Base-by-base conservation (phyloP, 2,797 vertebrate species). In the Chrosomus eos region DNA sequence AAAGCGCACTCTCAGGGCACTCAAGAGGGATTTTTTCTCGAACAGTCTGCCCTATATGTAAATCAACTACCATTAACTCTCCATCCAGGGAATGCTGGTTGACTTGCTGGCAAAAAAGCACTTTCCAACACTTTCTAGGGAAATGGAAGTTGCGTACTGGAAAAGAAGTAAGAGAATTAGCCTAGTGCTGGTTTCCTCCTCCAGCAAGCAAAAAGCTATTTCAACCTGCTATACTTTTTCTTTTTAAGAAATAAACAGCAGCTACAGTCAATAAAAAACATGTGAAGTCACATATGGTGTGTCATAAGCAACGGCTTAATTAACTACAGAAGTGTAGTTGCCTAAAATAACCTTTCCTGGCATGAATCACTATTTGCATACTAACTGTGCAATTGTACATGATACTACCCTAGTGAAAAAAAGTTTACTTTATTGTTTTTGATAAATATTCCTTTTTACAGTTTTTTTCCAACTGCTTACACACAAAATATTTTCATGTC, bases 21-120 rank as follows among this genome's bases (percentile, higher is more conserved):
- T 58, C 82, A 26, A 28, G 36, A 77, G 73, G 64, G 64, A 33
- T 70, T 26, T 70, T 33, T 83, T 83, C 62, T 33, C 33, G 0
- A 71, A 33, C 73, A 82, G 70, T 70, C 81, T 82, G 43, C 81
- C 81, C 66, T 60, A 73, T 62, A 83, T 80, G 75, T 68, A 84
- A 80, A 80, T 74, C 81, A 51, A 60, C 53, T 4, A 36, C 75
- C 82, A 70, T 78, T 83, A 76, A 40, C 82, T 70, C 38, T 7
- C 21, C 5, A 71, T 71, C 74, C 75, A 60, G 75, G 82, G 82
- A 84, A 78, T 45, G 14, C 26, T 48, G 51, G 26, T 36, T 78
- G 26, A 31, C 75, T 62, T 48, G 26, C 80, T 43, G 67, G 48
- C 66, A 71, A 48, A 55, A 73, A 70, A 71, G 48, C 64, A 70